Evolutionary conservation across 2,888 invertebrate genomes (phyloP).

Genomic region (Chrysomela aeneicollis): DNA sequence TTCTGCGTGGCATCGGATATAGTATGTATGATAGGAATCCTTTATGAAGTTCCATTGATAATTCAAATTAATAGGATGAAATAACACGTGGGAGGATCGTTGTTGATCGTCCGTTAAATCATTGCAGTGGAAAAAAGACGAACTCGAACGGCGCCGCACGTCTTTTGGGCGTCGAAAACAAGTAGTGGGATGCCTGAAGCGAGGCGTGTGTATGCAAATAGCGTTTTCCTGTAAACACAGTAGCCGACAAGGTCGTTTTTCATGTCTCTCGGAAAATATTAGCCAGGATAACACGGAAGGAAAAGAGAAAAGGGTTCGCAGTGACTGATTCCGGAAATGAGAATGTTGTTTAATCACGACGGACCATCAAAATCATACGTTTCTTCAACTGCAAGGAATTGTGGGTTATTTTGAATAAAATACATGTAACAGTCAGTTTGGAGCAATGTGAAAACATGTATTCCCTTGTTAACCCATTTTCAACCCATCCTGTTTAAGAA

Average conservation of each 20-base stretch:
- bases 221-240: constrained; percentile 32
- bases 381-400: no score
- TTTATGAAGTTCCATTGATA: no score
- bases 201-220: constrained; percentile 27
- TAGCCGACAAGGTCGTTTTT: constrained; percentile 21
- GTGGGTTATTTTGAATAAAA: no score
- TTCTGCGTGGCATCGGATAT: no score
- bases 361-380: background rate
- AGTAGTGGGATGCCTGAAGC: background rate
- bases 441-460: no score
- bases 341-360: background rate
- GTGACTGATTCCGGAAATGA: background rate
- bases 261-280: constrained; percentile 29
- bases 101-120: no score
- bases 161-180: constrained; percentile 10
- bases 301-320: background rate
- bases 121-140: background rate
- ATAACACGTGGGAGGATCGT: no score
- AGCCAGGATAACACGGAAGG: constrained; percentile 6
- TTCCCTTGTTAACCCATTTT: no score
- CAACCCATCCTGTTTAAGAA: no score
- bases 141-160: background rate
- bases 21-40: no score
- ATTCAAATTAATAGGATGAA: no score
- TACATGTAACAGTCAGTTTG: no score